phyloP scores from a whole-genome alignment of 1,140 invertebrate genomes.

The Arctopsyche grandis region DNA sequence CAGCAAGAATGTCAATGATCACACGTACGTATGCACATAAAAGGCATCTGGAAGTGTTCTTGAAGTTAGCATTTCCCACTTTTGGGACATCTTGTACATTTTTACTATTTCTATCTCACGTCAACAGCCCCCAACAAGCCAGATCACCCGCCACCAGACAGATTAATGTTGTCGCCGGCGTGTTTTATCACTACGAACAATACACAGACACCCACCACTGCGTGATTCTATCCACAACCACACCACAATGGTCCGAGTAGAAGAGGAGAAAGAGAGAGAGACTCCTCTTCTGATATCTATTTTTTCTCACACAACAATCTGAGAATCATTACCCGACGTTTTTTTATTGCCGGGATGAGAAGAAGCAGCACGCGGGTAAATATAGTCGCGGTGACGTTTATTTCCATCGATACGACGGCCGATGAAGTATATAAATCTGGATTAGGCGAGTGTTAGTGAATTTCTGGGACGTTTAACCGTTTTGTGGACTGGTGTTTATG shows the following conservation, averaged over 20 bases:
- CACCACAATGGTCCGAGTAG: not conserved
- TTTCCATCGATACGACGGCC: not conserved
- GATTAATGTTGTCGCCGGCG: slow-evolving; percentile 41
- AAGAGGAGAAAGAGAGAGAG: not conserved
- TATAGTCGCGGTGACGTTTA: not conserved
- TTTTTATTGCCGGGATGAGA: slow-evolving; percentile 3
- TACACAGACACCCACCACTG: slow-evolving; percentile 15
- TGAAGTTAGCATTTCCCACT: too few relatives aligned
- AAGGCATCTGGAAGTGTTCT: too few relatives aligned
- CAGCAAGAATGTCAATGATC: too few relatives aligned
- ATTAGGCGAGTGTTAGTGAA: not conserved
- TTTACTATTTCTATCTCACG: not conserved
- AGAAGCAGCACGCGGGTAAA: not conserved
- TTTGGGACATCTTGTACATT: too few relatives aligned
- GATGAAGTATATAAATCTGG: not conserved
- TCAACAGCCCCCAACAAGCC: slow-evolving; percentile 17
- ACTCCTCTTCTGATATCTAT: not conserved
- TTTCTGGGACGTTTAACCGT: not conserved
- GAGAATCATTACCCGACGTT: not conserved
- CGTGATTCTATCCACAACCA: not conserved
- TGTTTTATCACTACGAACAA: slow-evolving; percentile 39
- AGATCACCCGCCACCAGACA: slow-evolving; percentile 26
- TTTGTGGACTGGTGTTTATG: not conserved
- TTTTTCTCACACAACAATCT: not conserved
- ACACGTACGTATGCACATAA: too few relatives aligned